Base-by-base conservation (phyloP, 1,140 invertebrate genomes). In the Drosophila lacteicornis region DNA sequence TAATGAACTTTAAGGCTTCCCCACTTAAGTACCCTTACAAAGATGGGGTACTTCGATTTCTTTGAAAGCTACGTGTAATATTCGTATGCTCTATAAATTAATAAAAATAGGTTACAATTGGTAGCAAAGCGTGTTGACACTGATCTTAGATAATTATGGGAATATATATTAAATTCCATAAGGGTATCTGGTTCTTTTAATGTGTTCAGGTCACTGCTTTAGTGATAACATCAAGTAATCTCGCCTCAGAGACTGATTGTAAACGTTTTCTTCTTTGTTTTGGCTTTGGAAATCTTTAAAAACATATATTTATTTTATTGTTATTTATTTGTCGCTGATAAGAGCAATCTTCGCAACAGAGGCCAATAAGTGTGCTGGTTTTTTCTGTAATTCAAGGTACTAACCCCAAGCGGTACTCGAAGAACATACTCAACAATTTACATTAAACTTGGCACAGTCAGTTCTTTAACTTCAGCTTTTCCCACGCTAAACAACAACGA, bases 401-500 rank as follows among this genome's bases (percentile, higher is more conserved):
- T 27, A 15, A 49, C 19, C 33, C 43, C 36, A 38, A 46, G 13
- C 7, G 15, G 25, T 43, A 15, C 4, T 9, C 17, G 11, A 15
- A 65, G 53, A 42, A 30, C n/a, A 27, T 5, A n/a, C 19, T 53
- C 9, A 36, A 38, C 46, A 51, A 51, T 60, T 50, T 22, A 22
- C 27, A 46, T 38, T 62, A 47, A 36, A 51, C 50, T 67, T 68
- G 49, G 33, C 62, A 19, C 15, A 71, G 49, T 42, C 42, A 73
- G 36, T 49, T 70, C 51, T 73, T 71, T 42, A 17, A 56, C 36
- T 56, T 40, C 6, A 17, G 33, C n/a, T 60, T 49, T 73, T 74
- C 70, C 68, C 70, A 74, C 70, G 56, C 45, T 42, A 59, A 70
- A 69, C 65, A 70, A 69, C 65, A 51, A 49, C 51, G 43, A 33